A percentile compares a stretch with the other conserved stretches of the same genome.
phyloP scores from a whole-genome alignment of 1,140 invertebrate species.

The Rhyzopertha dominica region DNA sequence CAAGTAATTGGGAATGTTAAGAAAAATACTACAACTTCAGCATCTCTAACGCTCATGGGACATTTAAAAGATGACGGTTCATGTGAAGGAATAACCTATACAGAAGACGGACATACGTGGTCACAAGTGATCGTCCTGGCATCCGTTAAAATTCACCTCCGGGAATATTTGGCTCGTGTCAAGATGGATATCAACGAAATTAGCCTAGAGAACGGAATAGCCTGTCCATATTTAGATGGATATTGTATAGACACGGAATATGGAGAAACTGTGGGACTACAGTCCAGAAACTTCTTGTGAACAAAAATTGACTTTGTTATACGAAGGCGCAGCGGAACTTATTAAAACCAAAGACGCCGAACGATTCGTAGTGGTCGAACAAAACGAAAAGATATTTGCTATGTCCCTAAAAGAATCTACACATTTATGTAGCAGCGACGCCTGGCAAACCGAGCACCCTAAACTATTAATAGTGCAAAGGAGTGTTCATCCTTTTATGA shows the following conservation, averaged over 20 bases:
- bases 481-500: too few species aligned
- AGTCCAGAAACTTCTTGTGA: not conserved
- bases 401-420: constrained; percentile 2
- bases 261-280: constrained; percentile 13
- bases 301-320: not conserved
- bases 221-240: constrained; percentile 8
- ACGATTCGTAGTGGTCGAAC: constrained; percentile 7
- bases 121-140: constrained; percentile 11
- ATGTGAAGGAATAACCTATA: constrained; percentile 9
- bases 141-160: constrained; percentile 6
- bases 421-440: not conserved
- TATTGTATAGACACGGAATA: constrained; percentile 12
- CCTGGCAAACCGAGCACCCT: constrained; percentile 13
- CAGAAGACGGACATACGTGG: constrained; percentile 12
- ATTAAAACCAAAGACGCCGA: not conserved
- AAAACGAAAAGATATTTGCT: constrained; percentile 10
- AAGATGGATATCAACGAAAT: constrained; percentile 13
- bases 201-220: constrained; percentile 8
- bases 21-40: constrained; percentile 8
- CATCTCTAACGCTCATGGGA: constrained; percentile 4
- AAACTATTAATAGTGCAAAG: too few species aligned
- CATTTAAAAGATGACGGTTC: not conserved
- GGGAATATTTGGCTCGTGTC: constrained; percentile 9
- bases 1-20: not conserved
- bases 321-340: not conserved